Evolutionary conservation across 2,113 vertebrate species (phyloP).

Genomic region (Turnix velox): DNA sequence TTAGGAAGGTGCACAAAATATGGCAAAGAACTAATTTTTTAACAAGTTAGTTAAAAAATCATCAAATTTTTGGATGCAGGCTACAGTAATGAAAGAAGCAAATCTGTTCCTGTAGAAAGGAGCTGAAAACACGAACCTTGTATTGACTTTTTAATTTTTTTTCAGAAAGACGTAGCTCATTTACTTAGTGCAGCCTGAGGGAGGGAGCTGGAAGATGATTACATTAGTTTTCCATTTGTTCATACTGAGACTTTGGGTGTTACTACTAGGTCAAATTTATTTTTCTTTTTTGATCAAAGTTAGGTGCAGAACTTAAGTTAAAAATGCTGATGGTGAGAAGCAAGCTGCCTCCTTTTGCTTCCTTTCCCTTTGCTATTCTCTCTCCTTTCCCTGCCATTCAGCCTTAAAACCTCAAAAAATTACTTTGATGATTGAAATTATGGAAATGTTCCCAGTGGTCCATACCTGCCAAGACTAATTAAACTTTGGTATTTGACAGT

Average conservation of each 20-base stretch:
- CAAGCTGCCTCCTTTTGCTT: neutral
- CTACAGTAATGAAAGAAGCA: neutral
- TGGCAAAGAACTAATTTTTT: neutral
- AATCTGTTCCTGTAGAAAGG: neutral
- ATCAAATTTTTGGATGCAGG: neutral
- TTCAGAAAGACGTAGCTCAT: neutral
- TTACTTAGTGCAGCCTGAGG: neutral
- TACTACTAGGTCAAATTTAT: neutral
- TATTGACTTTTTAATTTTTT: neutral
- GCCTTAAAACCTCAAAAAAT: neutral
- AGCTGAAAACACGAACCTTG: neutral
- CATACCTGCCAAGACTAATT: constrained; percentile 33
- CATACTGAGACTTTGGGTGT: neutral
- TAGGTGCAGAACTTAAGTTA: neutral
- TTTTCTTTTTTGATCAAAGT: constrained; percentile 7
- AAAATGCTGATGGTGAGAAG: neutral
- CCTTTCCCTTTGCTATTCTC: neutral
- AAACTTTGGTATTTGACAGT: neutral
- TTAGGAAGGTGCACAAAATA: neutral
- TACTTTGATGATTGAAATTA: neutral
- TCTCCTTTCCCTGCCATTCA: neutral
- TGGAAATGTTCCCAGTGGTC: neutral
- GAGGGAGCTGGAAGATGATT: neutral
- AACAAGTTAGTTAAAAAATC: neutral
- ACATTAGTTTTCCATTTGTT: neutral